These are phyloP conservation scores for Sakesphorus luctuosus DNA, from an alignment of 2,113 vertebrate genomes.

Conservation along the genomic window DNA sequence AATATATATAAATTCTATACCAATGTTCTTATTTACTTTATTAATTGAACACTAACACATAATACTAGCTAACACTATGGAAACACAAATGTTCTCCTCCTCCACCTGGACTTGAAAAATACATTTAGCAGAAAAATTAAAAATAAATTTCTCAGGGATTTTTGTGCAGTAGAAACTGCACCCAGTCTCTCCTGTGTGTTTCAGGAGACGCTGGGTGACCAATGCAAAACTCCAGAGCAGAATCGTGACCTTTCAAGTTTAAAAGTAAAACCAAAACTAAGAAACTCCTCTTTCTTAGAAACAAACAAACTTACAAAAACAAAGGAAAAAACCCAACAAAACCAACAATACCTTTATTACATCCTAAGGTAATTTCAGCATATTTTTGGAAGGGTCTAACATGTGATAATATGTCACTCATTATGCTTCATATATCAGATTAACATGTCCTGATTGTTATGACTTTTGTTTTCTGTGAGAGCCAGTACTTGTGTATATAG, in stretches of 20 bases:
- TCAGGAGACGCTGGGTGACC: background rate
- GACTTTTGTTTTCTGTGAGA: background rate
- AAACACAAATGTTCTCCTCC: background rate
- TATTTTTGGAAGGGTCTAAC: background rate
- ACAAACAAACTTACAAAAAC: background rate
- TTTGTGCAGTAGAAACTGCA: background rate
- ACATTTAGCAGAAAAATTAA: background rate
- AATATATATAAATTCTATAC: background rate
- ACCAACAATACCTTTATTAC: background rate
- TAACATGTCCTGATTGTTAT: background rate
- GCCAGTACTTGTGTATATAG: background rate
- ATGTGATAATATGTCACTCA: background rate
- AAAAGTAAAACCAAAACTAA: background rate
- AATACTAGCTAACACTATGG: background rate
- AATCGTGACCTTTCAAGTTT: background rate
- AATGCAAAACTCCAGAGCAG: background rate
- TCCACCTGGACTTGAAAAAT: background rate
- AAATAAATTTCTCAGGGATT: background rate
- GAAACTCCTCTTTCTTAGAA: background rate
- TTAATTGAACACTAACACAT: background rate
- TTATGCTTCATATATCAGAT: background rate
- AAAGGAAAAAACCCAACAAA: too few species aligned
- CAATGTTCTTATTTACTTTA: constrained; percentile 25
- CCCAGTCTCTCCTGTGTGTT: background rate
- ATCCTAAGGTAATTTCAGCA: background rate